A percentile compares a stretch with the other conserved stretches of the same genome.
These are phyloP conservation scores for Salvelinus sp. DNA, from an alignment of 2,113 vertebrate species.

Conservation along the genomic window DNA sequence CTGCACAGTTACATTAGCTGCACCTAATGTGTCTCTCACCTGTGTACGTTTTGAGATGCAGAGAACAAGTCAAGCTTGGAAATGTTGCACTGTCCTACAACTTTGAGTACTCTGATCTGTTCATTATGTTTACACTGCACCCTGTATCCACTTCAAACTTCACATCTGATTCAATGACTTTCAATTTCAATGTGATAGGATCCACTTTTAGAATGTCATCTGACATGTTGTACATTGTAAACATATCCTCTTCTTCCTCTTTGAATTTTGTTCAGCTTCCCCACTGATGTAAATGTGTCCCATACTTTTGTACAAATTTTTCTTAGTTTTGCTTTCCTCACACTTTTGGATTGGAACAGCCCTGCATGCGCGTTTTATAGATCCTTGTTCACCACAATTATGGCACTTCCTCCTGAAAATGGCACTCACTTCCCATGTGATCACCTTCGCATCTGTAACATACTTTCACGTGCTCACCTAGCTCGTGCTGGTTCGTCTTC, in stretches of 20 bases:
- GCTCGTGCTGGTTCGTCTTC: neutral
- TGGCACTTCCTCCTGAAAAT: neutral
- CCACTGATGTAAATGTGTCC: neutral
- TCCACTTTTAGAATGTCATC: neutral
- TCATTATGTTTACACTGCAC: constrained; percentile 14
- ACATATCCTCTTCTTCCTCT: neutral
- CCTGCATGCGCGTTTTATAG: too few species aligned
- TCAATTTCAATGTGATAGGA: neutral
- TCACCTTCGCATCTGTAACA: neutral
- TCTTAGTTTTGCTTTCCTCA: neutral
- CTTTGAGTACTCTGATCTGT: neutral
- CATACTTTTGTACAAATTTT: neutral
- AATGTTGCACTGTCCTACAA: neutral
- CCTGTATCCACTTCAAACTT: constrained; percentile 16
- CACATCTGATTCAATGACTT: neutral
- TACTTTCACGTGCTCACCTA: neutral
- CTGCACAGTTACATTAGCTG: too few species aligned
- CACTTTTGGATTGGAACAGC: neutral
- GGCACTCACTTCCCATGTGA: neutral
- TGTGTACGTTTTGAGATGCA: too few species aligned
- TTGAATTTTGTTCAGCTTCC: neutral
- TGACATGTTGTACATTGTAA: neutral
- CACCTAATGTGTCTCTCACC: too few species aligned
- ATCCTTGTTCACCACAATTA: neutral
- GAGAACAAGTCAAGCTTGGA: too few species aligned